Conservation (phyloP, 2,113 vertebrate genomes). For the Heterochromis multidens region DNA sequence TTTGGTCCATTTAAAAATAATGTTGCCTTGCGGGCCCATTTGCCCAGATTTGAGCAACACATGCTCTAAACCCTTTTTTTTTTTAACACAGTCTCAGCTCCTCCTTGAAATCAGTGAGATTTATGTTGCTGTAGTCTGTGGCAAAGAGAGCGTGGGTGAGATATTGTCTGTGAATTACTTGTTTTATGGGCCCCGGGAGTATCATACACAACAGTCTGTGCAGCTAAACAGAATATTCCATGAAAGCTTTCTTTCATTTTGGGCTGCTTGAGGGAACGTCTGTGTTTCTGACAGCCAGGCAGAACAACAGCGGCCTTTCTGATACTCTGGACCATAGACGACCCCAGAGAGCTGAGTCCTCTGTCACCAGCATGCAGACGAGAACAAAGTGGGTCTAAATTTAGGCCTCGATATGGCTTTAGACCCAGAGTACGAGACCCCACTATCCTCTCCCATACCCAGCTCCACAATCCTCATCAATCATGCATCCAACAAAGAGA, state of each 20-base stretch:
- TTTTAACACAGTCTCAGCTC: conserved; percentile 23
- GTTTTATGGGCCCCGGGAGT: conserved; percentile 63
- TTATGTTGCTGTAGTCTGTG: conserved; percentile 52
- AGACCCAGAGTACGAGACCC: conserved; percentile 36
- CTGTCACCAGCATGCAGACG: conserved; percentile 57
- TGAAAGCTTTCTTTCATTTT: conserved; percentile 71
- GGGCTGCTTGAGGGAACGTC: conserved; percentile 53
- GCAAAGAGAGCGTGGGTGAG: conserved; percentile 55
- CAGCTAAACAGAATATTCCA: conserved; percentile 69
- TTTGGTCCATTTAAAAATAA: conserved; percentile 5
- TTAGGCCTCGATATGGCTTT: conserved; percentile 45
- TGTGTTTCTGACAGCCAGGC: conserved; percentile 58
- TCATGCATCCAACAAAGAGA: conserved; percentile 42
- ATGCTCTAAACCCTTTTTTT: not conserved
- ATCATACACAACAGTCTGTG: conserved; percentile 60
- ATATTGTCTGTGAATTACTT: conserved; percentile 69
- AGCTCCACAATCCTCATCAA: conserved; percentile 21
- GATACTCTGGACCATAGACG: conserved; percentile 56
- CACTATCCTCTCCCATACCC: conserved; percentile 12
- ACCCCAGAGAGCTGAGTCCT: conserved; percentile 57
- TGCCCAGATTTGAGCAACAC: conserved; percentile 17
- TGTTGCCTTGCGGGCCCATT: not conserved
- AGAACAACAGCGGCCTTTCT: conserved; percentile 71
- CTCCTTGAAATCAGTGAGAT: conserved; percentile 53
- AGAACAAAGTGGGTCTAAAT: conserved; percentile 70